Evolutionary conservation across 1,140 invertebrate genomes (phyloP).

Genomic region (Adelges cooleyi): DNA sequence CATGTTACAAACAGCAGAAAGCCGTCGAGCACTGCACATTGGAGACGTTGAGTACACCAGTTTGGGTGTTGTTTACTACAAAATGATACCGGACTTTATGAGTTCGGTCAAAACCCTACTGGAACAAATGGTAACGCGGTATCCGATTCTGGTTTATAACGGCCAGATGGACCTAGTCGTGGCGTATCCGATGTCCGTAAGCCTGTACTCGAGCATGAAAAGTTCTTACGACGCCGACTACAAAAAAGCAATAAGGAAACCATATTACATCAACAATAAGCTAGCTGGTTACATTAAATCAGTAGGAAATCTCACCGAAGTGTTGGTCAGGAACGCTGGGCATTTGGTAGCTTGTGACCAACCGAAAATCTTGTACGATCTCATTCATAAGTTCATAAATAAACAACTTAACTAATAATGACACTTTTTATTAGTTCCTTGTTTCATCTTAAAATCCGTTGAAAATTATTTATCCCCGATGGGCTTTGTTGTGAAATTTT

Average conservation of each 20-base stretch:
- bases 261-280: conserved; percentile 18
- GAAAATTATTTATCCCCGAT: no score
- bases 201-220: conserved; percentile 47
- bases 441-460: no score
- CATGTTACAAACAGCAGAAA: conserved; percentile 41
- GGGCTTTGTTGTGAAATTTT: no score
- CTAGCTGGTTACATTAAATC: conserved; percentile 30
- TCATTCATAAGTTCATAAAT: conserved; percentile 62
- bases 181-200: conserved; percentile 62
- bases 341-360: conserved; percentile 75
- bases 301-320: conserved; percentile 51
- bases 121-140: conserved; percentile 49
- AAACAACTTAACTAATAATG: conserved; percentile 43
- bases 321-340: conserved; percentile 65
- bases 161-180: conserved; percentile 70
- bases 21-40: conserved; percentile 66
- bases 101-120: conserved; percentile 66
- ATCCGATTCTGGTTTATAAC: conserved; percentile 62
- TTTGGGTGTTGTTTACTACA: conserved; percentile 47
- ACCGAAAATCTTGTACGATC: conserved; percentile 60
- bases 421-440: no score
- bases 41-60: conserved; percentile 49
- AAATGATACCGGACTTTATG: conserved; percentile 68
- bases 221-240: conserved; percentile 55
- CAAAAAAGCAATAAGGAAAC: conserved; percentile 44